Evolutionary conservation across 2,888 invertebrate species (phyloP), one percentile per base, ranked within the genome.

Genomic region (Drosophila limbata): DNA sequence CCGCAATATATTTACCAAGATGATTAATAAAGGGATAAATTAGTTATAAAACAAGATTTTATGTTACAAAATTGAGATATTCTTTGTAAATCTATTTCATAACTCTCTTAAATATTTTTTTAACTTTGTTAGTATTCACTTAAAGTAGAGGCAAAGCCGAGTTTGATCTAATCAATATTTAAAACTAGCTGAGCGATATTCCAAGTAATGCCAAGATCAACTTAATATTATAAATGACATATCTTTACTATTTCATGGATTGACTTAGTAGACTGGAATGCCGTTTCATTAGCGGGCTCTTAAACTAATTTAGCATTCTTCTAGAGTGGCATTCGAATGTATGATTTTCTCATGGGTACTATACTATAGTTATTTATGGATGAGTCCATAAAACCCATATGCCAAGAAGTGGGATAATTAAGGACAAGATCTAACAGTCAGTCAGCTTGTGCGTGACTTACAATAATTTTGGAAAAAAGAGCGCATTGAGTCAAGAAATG

Each of bases 401-500:
- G 19, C 60, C 33, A 52, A 42, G 33, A 50, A 53, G 25, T 39
- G 47, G 63, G 63, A 83, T 85, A 85, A 82, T 86, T 86, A 86
- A 80, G 89, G 66, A 76, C 71, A 56, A 80, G 69, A 79, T 76
- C 75, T 76, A 76, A 80, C 80, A 79, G 79, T 51, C 80, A 79
- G 79, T 51, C 81, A 48, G 60, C 40, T 42, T 66, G 77, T 88
- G 87, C 89, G 84, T 82, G 81, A 82, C 81, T 82, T 82, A 59
- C 57, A 73, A 81, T 70, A 64, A 76, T 80, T 76, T 76, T 39
- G 19, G 35, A 17, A 44, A 17, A 44, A 65, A 21, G 52, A 72
- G 50, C 65, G 39, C 44, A 33, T 37, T 47, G 60, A 88, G 81
- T 81, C 89, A 81, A 80, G 65, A 85, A 88, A 64, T 63, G 53